These are phyloP conservation scores for Glaucidium brasilianum DNA, from an alignment of 2,113 vertebrate species.

Conservation along the genomic window DNA sequence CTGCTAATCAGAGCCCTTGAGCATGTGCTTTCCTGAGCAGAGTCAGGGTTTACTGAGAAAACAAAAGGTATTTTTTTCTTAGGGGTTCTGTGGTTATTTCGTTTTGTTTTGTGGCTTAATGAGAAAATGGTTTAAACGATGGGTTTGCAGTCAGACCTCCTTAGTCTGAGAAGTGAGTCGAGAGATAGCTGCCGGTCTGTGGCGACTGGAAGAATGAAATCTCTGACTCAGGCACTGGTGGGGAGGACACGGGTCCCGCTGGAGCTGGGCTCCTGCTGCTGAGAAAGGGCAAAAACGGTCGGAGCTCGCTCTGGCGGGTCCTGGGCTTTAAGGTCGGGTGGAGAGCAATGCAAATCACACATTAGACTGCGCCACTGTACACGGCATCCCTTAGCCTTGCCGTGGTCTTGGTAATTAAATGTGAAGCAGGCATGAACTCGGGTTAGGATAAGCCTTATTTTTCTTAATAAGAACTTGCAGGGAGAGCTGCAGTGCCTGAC, in stretches of 20 bases:
- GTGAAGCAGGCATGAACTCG: accelerated
- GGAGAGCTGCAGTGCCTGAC: neutral
- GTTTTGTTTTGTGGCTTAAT: neutral
- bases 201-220: neutral
- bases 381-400: neutral
- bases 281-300: neutral
- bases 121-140: neutral
- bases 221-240: neutral
- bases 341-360: neutral
- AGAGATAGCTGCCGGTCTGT: neutral
- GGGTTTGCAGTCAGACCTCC: neutral
- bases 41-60: neutral
- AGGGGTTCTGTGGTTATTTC: neutral
- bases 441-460: neutral
- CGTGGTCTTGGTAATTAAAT: neutral
- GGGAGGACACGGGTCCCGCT: accelerated
- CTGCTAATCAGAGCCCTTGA: neutral
- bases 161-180: neutral
- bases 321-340: neutral
- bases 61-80: neutral
- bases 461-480: neutral
- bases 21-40: neutral
- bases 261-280: neutral
- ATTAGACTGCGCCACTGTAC: accelerated
- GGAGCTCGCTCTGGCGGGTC: neutral